Conservation (phyloP, 2,797 vertebrate species). For the Manis javanica region DNA sequence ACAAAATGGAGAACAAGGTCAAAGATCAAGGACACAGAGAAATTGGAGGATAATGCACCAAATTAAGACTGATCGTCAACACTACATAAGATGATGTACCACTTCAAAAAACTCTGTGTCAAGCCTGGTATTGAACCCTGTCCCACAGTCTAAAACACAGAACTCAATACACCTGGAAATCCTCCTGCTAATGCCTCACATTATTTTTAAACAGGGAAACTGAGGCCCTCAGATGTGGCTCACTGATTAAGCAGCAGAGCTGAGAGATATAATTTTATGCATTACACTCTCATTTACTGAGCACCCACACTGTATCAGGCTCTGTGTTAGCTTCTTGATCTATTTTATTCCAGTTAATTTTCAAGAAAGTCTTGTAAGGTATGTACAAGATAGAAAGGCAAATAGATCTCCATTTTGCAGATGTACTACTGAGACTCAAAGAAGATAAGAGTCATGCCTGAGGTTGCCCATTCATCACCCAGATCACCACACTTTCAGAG, state of each 20-base stretch:
- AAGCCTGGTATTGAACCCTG: constrained; percentile 11
- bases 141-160: neutral
- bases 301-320: neutral
- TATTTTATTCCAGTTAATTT: constrained; percentile 13
- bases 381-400: neutral
- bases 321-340: neutral
- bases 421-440: neutral
- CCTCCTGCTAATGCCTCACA: neutral
- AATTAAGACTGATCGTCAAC: neutral
- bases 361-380: neutral
- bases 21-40: constrained; percentile 21
- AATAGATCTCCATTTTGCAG: neutral
- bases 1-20: neutral
- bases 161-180: neutral
- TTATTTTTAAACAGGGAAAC: neutral
- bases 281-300: neutral
- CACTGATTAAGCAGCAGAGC: neutral
- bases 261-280: neutral
- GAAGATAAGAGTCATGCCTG: neutral
- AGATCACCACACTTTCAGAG: neutral
- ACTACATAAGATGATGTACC: neutral
- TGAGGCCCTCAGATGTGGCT: neutral
- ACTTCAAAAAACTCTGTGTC: constrained; percentile 2
- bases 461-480: neutral
- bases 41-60: neutral